phyloP scores from a whole-genome alignment of 2,113 vertebrate species.

The Helogale parvula region DNA sequence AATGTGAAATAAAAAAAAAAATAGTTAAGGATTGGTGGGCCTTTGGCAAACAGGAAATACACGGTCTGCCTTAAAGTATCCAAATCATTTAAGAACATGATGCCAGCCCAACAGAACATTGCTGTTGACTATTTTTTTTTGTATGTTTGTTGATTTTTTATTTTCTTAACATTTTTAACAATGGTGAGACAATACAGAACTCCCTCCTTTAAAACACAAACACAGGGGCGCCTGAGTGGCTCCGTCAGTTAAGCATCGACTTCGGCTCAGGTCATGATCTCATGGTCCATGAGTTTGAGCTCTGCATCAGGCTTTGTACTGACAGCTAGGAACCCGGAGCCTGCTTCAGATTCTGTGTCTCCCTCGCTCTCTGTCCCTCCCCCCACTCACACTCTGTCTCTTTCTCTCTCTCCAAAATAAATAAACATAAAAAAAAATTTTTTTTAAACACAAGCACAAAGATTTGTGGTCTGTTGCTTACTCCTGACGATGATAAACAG shows the following conservation, averaged over 20 bases:
- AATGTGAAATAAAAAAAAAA: constrained; percentile 6
- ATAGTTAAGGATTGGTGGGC: not conserved
- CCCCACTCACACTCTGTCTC: too few relatives aligned
- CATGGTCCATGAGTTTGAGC: too few relatives aligned
- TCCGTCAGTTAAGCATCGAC: too few relatives aligned
- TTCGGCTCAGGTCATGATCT: too few relatives aligned
- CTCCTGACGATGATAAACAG: not conserved
- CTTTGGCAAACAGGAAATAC: not conserved
- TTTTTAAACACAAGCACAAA: not conserved
- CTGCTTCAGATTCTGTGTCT: too few relatives aligned
- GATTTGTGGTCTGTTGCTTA: not conserved
- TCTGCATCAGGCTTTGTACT: too few relatives aligned
- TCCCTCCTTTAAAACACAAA: not conserved
- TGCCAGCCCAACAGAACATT: not conserved
- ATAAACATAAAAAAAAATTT: too few relatives aligned
- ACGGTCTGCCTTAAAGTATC: not conserved
- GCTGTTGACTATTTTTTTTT: not conserved
- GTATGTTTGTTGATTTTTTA: constrained; percentile 8
- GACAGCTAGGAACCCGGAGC: too few relatives aligned
- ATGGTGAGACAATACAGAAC: not conserved
- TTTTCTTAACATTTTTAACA: constrained; percentile 44
- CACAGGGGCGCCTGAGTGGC: too few relatives aligned
- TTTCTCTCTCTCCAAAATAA: too few relatives aligned
- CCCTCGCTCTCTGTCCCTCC: too few relatives aligned
- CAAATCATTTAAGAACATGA: not conserved